Evolutionary conservation across 2,113 vertebrate genomes (phyloP).

Genomic region (Nematolebias whitei): DNA sequence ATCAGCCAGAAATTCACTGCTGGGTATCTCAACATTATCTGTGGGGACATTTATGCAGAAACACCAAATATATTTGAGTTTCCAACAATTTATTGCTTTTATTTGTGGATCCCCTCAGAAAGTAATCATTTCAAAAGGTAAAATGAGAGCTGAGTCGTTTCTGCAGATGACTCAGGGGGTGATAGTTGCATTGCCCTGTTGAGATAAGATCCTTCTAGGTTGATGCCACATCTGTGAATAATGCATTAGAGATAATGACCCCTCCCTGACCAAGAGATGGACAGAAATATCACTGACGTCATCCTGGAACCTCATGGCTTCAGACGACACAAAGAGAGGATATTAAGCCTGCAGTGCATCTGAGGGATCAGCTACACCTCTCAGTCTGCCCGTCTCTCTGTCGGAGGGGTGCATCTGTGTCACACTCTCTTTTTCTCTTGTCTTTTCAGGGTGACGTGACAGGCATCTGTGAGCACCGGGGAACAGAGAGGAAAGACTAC

Average conservation of each 20-base stretch:
- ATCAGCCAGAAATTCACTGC: constrained; percentile 49
- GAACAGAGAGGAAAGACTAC: constrained; percentile 44
- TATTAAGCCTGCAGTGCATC: constrained; percentile 61
- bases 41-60: constrained; percentile 36
- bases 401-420: constrained; percentile 44
- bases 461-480: constrained; percentile 52
- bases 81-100: constrained; percentile 22
- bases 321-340: constrained; percentile 44
- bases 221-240: constrained; percentile 64
- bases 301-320: constrained; percentile 29
- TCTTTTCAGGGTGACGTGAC: constrained; percentile 66
- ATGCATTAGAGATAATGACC: constrained; percentile 71
- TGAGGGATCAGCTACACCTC: constrained; percentile 68
- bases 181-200: constrained; percentile 43
- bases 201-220: constrained; percentile 61
- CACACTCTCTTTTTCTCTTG: constrained; percentile 49
- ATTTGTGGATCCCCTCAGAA: constrained; percentile 28
- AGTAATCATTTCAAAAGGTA: constrained; percentile 14
- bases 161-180: constrained; percentile 34
- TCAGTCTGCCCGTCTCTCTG: constrained; percentile 49
- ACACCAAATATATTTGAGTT: constrained; percentile 27
- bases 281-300: constrained; percentile 75
- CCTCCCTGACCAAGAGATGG: constrained; percentile 62
- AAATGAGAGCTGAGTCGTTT: constrained; percentile 33
- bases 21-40: constrained; percentile 45